Evolutionary conservation across 2,113 vertebrate genomes (phyloP).

Genomic region (Cyanocitta stelleri): DNA sequence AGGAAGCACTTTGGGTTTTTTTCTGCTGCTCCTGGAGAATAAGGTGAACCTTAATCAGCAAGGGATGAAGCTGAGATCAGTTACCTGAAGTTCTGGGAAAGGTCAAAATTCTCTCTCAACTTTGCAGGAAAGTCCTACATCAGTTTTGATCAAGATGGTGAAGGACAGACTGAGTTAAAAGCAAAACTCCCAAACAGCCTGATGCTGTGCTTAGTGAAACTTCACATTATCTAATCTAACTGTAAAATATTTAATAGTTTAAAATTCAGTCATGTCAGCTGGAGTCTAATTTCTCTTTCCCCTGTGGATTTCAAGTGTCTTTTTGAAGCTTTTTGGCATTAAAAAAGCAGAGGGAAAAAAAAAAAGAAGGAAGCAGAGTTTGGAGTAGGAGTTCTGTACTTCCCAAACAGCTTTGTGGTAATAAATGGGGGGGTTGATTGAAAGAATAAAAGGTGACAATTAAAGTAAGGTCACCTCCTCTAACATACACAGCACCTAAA

Average conservation of each 20-base stretch:
- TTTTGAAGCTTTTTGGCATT: neutral
- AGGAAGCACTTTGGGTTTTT: neutral
- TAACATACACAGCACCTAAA: neutral
- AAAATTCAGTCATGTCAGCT: constrained; percentile 34
- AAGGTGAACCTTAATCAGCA: neutral
- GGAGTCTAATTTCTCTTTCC: constrained; percentile 21
- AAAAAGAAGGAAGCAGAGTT: neutral
- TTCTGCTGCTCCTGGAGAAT: neutral
- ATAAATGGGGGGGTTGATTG: neutral
- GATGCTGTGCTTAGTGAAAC: neutral
- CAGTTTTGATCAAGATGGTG: neutral
- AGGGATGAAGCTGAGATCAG: neutral
- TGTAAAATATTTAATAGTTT: constrained; percentile 5
- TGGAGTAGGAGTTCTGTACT: neutral
- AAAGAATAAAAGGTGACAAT: neutral
- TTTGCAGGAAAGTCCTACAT: neutral
- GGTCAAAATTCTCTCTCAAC: neutral
- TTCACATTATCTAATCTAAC: neutral
- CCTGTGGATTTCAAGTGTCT: constrained; percentile 1
- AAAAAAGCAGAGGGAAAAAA: neutral
- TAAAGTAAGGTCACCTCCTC: neutral
- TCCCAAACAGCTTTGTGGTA: neutral
- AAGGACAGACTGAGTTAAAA: neutral
- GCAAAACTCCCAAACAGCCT: neutral
- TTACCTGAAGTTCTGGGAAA: neutral